Base-by-base conservation (phyloP, 1,140 invertebrate species). In the Colletes gigas region DNA sequence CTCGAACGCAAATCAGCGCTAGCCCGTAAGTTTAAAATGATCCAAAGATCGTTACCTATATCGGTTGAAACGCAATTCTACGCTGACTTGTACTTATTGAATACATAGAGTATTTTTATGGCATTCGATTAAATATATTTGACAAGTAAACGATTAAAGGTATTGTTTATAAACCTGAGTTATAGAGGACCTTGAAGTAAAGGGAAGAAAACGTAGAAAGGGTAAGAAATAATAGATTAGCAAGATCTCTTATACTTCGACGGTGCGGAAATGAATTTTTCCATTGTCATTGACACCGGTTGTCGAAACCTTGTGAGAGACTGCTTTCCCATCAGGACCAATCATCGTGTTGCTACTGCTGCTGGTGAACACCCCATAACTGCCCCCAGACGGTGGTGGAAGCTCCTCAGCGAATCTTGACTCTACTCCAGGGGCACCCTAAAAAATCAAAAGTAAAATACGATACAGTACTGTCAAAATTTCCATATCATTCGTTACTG, bases 221-320 rank as follows among this genome's bases (percentile, higher is more conserved):
- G 6, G 14, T 6, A 55, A 21, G 54, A 55, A n/a, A 15, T 21
- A n/a, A n/a, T n/a, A n/a, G n/a, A n/a, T 21, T 8, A 30, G 39
- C 1, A 17, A 8, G 3, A 41, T 4, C 10, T 30, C 55, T 87
- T 86, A 83, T 83, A 92, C 93, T 60, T 93, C 88, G 0, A 96
- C 94, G 47, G 93, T 94, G 83, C 96, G 95, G 74, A 94, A 93
- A 50, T 94, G 95, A 66, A 96, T 91, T 86, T 95, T 95, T 86
- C 96, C 96, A 85, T 97, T 96, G 81, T 97, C 95, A 84, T 97
- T 96, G 65, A 97, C 94, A 4, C 95, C 94, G 10, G 96, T 96
- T 55, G 95, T 94, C 1, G 96, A 94, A 30, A 93, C 90, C 78
- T 96, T 95, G 63, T 91, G 93, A 21, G 90, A 93, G 57, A 91